Evolutionary conservation across 1,140 invertebrate species (phyloP).

Genomic region (Conus betulinus): DNA sequence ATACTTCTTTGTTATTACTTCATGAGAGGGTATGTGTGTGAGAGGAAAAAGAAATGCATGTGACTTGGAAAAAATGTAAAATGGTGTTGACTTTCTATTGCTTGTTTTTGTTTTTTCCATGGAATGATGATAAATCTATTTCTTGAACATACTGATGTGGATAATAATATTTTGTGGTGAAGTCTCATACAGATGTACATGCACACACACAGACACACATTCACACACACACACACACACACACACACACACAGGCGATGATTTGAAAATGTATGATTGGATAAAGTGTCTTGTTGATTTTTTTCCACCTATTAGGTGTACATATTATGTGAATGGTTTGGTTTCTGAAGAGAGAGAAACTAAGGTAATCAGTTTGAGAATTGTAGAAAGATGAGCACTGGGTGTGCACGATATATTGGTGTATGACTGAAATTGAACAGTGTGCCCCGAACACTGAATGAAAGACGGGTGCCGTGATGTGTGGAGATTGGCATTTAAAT

Average conservation of each 20-base stretch:
- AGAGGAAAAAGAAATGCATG: no score
- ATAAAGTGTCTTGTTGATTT: not conserved
- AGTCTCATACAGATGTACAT: not conserved
- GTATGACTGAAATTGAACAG: constrained; percentile 9
- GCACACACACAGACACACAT: no score
- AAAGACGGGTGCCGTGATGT: not conserved
- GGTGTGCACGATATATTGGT: not conserved
- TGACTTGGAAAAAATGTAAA: no score
- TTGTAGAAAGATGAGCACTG: not conserved
- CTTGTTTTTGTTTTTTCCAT: no score
- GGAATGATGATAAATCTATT: not conserved
- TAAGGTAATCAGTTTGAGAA: not conserved
- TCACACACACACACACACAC: not conserved
- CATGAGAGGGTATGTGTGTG: no score
- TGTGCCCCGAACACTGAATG: not conserved
- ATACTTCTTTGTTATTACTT: no score
- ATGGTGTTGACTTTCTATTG: no score
- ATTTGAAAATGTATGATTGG: not conserved
- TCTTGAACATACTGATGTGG: not conserved
- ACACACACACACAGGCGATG: not conserved
- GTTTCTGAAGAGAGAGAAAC: not conserved
- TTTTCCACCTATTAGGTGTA: not conserved
- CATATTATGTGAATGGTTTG: not conserved
- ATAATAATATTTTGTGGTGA: not conserved
- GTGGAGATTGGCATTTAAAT: constrained; percentile 32